Evolutionary conservation across 2,113 vertebrate genomes (phyloP).

Genomic region (Cebidichthys violaceus): DNA sequence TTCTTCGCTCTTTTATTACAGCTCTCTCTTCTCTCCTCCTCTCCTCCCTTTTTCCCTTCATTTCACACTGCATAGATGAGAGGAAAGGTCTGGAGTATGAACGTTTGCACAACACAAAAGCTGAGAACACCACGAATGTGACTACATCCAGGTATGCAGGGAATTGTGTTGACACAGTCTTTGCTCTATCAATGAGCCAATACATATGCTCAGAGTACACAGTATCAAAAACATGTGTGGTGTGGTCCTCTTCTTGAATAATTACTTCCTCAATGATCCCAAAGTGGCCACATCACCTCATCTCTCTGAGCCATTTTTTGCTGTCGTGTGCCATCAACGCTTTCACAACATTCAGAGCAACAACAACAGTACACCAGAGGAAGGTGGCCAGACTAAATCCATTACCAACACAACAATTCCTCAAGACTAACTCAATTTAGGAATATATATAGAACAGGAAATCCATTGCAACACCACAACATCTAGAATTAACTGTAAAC

Average conservation of each 20-base stretch:
- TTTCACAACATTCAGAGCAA: constrained; percentile 40
- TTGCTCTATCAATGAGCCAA: constrained; percentile 36
- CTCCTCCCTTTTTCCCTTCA: background rate
- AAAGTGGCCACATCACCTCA: constrained; percentile 50
- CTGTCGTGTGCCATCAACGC: constrained; percentile 29
- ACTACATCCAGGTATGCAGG: constrained; percentile 47
- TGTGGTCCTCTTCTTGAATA: constrained; percentile 39
- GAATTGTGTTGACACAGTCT: constrained; percentile 40
- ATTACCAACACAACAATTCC: background rate
- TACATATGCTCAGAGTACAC: constrained; percentile 48
- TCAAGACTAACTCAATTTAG: background rate
- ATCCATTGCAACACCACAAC: background rate
- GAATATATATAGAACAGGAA: background rate
- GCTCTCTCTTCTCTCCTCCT: constrained; percentile 8
- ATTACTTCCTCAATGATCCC: constrained; percentile 52
- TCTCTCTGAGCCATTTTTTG: constrained; percentile 29
- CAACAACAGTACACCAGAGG: constrained; percentile 15
- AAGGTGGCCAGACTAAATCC: constrained; percentile 21
- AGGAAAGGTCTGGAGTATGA: constrained; percentile 16
- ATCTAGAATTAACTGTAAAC: background rate
- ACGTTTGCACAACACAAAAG: constrained; percentile 45
- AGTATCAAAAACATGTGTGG: constrained; percentile 62
- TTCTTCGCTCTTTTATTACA: constrained; percentile 24
- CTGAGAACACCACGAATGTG: constrained; percentile 36
- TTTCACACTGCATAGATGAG: constrained; percentile 31